Conservation (phyloP, 2,113 vertebrate species). For the Tragelaphus imberbis region DNA sequence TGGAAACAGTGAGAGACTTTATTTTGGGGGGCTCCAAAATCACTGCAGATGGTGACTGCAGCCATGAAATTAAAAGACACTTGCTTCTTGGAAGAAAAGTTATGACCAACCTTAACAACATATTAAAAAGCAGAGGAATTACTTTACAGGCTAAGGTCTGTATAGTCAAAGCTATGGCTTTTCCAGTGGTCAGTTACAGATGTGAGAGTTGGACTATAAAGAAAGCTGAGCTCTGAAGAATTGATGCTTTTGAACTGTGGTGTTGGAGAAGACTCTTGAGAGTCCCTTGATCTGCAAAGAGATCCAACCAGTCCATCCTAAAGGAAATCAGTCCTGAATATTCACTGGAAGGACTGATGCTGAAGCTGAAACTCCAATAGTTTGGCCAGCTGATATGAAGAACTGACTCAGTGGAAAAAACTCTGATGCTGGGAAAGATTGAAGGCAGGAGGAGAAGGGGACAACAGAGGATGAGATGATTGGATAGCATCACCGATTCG, state of each 20-base stretch:
- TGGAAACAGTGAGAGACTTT: background rate
- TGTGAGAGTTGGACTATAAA: background rate
- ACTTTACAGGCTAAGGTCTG: background rate
- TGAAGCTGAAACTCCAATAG: background rate
- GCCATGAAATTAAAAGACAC: background rate
- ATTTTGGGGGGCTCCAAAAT: background rate
- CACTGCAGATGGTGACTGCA: background rate
- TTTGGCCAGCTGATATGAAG: background rate
- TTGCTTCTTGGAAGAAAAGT: background rate
- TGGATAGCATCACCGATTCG: background rate
- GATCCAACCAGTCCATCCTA: background rate
- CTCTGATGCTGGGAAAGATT: background rate
- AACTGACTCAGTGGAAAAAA: background rate
- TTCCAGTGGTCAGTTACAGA: background rate
- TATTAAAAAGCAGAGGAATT: background rate
- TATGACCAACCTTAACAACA: background rate
- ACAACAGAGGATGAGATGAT: background rate
- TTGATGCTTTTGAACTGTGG: background rate
- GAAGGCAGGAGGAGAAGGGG: background rate
- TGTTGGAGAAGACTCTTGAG: background rate
- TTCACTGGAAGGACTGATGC: background rate
- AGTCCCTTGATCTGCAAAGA: background rate
- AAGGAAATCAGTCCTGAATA: background rate
- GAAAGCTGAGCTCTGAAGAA: background rate
- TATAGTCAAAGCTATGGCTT: background rate